A percentile compares a stretch with the other conserved stretches of the same genome.
These are phyloP conservation scores for Pterocles orientalis DNA, from an alignment of 2,113 vertebrate species.

Conservation along the genomic window DNA sequence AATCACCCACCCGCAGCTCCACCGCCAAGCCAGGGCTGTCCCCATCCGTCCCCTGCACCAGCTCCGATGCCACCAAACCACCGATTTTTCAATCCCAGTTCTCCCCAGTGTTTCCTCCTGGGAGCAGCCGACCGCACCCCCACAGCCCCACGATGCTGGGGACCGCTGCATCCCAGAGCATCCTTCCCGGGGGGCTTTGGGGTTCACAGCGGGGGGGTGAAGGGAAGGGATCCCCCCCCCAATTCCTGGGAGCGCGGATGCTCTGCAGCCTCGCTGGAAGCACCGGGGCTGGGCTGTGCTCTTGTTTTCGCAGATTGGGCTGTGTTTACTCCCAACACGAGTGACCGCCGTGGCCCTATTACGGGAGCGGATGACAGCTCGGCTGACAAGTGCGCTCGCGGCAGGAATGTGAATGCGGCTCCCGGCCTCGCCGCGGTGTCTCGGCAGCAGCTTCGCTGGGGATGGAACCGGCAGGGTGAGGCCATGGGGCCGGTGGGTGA, in stretches of 20 bases:
- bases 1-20: not conserved
- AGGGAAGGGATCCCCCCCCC: not conserved
- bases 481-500: not conserved
- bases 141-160: accelerated
- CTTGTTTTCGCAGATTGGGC: constrained; percentile 46
- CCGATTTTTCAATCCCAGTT: accelerated
- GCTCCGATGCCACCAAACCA: accelerated
- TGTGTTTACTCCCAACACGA: constrained; percentile 62
- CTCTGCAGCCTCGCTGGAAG: not conserved
- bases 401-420: constrained; percentile 52
- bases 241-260: not conserved
- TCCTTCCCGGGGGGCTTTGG: not conserved
- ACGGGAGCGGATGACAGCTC: constrained; percentile 54
- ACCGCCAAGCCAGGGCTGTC: not conserved
- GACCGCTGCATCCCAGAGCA: accelerated
- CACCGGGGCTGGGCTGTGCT: not conserved
- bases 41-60: accelerated
- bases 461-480: not conserved
- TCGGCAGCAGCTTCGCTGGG: not conserved
- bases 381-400: constrained; percentile 55
- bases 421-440: not conserved
- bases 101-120: accelerated
- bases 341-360: constrained; percentile 59
- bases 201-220: accelerated
- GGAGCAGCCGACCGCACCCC: not conserved